Base-by-base conservation (phyloP, 2,888 invertebrate species). In the Cheiracanthium punctorium region DNA sequence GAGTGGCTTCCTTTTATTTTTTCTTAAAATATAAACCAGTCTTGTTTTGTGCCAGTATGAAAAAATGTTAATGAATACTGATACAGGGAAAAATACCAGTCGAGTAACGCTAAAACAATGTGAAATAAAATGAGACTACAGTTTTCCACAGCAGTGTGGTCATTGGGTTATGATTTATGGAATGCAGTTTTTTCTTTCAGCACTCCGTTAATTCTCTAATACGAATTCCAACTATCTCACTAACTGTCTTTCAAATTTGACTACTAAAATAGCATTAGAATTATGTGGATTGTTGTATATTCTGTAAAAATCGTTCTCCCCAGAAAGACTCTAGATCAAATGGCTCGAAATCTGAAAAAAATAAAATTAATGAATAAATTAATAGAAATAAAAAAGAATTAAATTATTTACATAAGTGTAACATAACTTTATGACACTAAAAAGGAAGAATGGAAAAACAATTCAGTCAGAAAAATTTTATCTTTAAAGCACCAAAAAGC, bases 261-360 rank as follows among this genome's bases (percentile, higher is more conserved):
- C 41, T 73, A 75, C 74, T 73, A 71, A 70, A 20, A 64, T 24
- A 48, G 32, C 48, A 43, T 48, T 74, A 20, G 33, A 43, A 37
- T 87, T 82, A 90, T 80, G 90, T 89, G 24, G 96, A 96, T 92
- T 95, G 96, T 82, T 96, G 96, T 91, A 96, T 95, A 91, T 95
- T 96, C 90, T 96, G 95, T 93, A 95, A 96, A 88, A 96, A 93
- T 89, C 96, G 93, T 91, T 96, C 95, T 88, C 96, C 96, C 96
- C 96, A 97, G 95, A 96, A 97, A 48, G 95, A 95, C 91, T 96
- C 97, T 91, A 97, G 93, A 93, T 97, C 97, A 91, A 97, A 97
- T 28, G 96, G 96, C 91, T 96, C 95, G 91, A 97, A 97, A 92
- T 96, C 96, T 94, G 91, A 79, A 92, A 92, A 80, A 73, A 81